These are phyloP conservation scores for Micrastur ruficollis DNA, from an alignment of 2,797 vertebrate genomes.

Conservation along the genomic window DNA sequence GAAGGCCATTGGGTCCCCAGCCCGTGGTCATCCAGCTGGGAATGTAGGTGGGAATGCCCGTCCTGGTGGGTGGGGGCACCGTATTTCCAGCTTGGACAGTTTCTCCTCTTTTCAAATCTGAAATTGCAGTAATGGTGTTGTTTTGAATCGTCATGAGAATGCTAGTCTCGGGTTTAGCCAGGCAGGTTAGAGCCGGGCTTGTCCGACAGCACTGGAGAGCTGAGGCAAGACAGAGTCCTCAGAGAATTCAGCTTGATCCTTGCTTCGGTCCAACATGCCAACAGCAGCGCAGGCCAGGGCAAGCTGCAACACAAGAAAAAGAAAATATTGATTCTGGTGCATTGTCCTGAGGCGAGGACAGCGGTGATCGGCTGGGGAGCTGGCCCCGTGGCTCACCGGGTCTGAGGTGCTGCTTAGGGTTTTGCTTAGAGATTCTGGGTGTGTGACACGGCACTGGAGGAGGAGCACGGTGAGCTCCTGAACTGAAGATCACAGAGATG, in stretches of 20 bases:
- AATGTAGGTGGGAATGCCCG: background rate
- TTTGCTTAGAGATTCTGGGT: background rate
- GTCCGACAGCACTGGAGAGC: fast-evolving
- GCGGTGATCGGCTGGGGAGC: fast-evolving
- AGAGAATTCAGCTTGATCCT: background rate
- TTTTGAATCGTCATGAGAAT: background rate
- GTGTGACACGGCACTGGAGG: too few species aligned
- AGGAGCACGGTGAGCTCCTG: background rate
- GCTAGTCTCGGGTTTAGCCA: fast-evolving
- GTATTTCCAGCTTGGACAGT: background rate
- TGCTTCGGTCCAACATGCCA: background rate
- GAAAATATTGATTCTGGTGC: background rate
- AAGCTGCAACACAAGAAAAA: background rate
- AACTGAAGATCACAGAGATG: fast-evolving
- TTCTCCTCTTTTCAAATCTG: background rate
- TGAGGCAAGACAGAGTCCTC: background rate
- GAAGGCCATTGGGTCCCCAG: fast-evolving
- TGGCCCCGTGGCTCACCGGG: background rate
- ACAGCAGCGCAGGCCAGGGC: fast-evolving
- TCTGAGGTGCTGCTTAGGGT: fast-evolving
- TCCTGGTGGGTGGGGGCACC: background rate
- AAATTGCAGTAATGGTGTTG: fast-evolving
- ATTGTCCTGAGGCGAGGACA: background rate
- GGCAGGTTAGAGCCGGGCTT: too few species aligned
- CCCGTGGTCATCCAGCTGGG: fast-evolving